Evolutionary conservation across 2,113 vertebrate genomes (phyloP).

Genomic region (Holacanthus passer): DNA sequence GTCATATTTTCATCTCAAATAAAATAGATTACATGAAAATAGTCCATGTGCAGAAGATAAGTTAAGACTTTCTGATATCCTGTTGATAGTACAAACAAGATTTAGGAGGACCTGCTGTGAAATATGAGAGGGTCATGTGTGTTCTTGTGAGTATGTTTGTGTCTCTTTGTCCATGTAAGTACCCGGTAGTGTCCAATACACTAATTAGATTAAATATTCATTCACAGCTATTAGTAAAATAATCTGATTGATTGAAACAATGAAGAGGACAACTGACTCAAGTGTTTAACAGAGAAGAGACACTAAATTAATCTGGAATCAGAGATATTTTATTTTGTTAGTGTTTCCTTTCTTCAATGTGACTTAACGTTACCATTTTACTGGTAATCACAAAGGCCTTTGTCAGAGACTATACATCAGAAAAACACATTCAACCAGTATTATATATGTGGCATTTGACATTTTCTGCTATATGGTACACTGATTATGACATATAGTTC

Average conservation of each 20-base stretch:
- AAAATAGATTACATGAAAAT: slow-evolving; percentile 7
- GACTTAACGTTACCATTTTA: slow-evolving; percentile 10
- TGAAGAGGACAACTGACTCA: slow-evolving; percentile 6
- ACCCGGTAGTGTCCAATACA: slow-evolving; percentile 4
- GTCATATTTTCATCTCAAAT: slow-evolving; percentile 23
- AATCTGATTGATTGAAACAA: slow-evolving; percentile 42
- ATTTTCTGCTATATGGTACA: neutral
- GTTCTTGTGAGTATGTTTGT: neutral
- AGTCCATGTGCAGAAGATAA: neutral
- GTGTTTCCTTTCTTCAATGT: slow-evolving; percentile 5
- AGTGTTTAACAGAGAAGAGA: slow-evolving; percentile 22
- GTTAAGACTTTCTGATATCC: neutral
- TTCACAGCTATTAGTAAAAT: slow-evolving; percentile 48
- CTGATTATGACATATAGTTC: neutral
- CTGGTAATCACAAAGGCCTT: neutral
- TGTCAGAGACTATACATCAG: neutral
- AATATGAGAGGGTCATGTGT: neutral
- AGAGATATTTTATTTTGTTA: slow-evolving; percentile 24
- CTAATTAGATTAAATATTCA: slow-evolving; percentile 64
- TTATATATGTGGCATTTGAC: neutral
- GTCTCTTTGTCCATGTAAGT: neutral
- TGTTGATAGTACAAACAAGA: neutral
- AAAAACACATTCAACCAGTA: neutral
- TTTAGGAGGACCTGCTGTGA: neutral
- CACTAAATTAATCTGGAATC: slow-evolving; percentile 21